Evolutionary conservation across 2,113 vertebrate species (phyloP).

Genomic region (Aramus guarauna): DNA sequence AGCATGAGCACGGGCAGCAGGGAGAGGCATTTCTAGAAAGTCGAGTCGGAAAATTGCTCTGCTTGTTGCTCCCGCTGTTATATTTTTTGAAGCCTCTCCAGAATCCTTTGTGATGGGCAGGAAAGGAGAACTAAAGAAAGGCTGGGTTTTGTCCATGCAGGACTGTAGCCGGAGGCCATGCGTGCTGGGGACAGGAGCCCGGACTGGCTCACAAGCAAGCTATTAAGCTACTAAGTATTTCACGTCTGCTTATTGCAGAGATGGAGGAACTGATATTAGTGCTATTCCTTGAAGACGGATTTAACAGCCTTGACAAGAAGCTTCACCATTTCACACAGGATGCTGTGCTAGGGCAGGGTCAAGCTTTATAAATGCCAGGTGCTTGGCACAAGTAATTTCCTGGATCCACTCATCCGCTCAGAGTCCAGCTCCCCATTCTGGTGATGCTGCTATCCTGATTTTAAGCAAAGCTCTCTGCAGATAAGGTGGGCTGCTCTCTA

Average conservation of each 20-base stretch:
- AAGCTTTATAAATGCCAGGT: background rate
- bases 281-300: background rate
- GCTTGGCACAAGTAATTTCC: background rate
- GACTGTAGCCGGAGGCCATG: background rate
- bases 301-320: background rate
- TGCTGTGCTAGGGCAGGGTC: background rate
- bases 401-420: background rate
- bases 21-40: background rate
- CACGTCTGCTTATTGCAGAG: background rate
- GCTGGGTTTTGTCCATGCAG: background rate
- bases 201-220: background rate
- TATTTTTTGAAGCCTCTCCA: background rate
- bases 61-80: background rate
- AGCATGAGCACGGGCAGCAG: background rate
- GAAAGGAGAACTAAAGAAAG: background rate
- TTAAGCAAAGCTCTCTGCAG: background rate
- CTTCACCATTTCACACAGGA: background rate
- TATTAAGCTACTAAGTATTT: constrained; percentile 4
- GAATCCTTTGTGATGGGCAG: background rate
- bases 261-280: background rate
- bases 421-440: background rate
- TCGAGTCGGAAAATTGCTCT: background rate
- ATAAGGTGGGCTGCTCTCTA: background rate
- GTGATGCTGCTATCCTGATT: background rate
- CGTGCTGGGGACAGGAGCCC: background rate